phyloP scores from a whole-genome alignment of 2,113 vertebrate genomes.

The Xenopus tropicalis region DNA sequence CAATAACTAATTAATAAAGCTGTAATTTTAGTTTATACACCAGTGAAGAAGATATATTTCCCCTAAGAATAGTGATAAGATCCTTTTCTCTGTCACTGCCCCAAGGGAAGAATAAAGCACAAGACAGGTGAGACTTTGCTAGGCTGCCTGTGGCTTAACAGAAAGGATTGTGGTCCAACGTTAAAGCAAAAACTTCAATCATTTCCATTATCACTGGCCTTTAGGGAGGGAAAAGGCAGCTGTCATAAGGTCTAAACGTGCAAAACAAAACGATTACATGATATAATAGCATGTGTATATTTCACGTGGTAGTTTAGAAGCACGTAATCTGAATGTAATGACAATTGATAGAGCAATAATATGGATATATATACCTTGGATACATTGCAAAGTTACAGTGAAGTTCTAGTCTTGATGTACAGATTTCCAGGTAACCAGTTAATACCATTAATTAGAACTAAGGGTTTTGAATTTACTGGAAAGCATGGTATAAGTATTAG shows the following conservation, averaged over 20 bases:
- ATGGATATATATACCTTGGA: background rate
- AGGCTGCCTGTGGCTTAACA: background rate
- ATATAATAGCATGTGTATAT: constrained; percentile 18
- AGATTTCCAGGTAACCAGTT: background rate
- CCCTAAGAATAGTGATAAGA: no score
- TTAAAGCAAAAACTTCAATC: constrained; percentile 20
- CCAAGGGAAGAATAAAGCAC: no score
- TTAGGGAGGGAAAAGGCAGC: constrained; percentile 7
- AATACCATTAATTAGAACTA: background rate
- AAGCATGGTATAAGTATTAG: no score
- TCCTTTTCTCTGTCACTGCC: no score
- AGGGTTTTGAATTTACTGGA: background rate
- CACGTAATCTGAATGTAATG: constrained; percentile 23
- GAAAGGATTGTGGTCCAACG: background rate
- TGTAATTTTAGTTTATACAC: no score
- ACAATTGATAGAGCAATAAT: constrained; percentile 7
- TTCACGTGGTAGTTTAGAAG: background rate
- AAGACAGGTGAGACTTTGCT: no score
- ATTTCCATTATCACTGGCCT: constrained; percentile 13
- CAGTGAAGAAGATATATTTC: no score
- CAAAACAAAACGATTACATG: constrained; percentile 14
- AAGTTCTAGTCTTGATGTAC: background rate
- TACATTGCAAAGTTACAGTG: background rate
- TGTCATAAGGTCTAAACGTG: constrained; percentile 20
- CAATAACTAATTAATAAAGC: no score